Evolutionary conservation across 2,888 invertebrate species (phyloP).

Genomic region (Uloborus plumipes): DNA sequence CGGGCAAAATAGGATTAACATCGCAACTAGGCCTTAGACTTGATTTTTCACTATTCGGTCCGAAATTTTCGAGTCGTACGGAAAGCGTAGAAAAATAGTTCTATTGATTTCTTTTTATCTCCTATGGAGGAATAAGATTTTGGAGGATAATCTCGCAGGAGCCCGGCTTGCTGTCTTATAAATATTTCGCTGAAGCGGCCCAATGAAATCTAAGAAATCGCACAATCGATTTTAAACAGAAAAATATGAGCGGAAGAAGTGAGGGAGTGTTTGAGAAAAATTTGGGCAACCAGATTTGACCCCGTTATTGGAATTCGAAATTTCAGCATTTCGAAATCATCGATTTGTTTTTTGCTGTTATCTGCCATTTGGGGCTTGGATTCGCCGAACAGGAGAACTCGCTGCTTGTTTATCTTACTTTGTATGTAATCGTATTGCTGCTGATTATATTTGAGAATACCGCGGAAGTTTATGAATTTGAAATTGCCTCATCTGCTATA

Average conservation of each 20-base stretch:
- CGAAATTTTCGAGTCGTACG: slow-evolving; percentile 27
- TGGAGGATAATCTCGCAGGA: slow-evolving; percentile 39
- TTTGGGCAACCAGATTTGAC: slow-evolving; percentile 57
- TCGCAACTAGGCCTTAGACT: slow-evolving; percentile 28
- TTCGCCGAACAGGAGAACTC: not conserved
- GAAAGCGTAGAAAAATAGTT: not conserved
- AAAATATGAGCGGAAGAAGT: slow-evolving; percentile 6
- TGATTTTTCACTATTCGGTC: slow-evolving; percentile 47
- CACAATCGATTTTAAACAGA: slow-evolving; percentile 39
- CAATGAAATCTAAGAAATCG: slow-evolving; percentile 56
- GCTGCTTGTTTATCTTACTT: slow-evolving; percentile 9
- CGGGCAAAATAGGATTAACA: slow-evolving; percentile 54
- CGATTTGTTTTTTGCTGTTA: slow-evolving; percentile 35
- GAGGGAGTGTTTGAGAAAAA: slow-evolving; percentile 15
- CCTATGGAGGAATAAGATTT: not conserved
- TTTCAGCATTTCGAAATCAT: slow-evolving; percentile 22
- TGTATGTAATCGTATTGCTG: slow-evolving; percentile 27
- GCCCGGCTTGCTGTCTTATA: slow-evolving; percentile 31
- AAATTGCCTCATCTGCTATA: slow-evolving; percentile 51
- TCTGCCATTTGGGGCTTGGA: slow-evolving; percentile 20
- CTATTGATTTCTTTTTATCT: slow-evolving; percentile 14
- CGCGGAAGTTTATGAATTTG: slow-evolving; percentile 52
- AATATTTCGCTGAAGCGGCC: slow-evolving; percentile 48
- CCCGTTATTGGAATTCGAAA: slow-evolving; percentile 62
- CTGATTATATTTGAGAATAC: slow-evolving; percentile 46